Evolutionary conservation across 1,140 invertebrate species (phyloP), one percentile per base, ranked within the genome.

Genomic region (Gerris buenoi): DNA sequence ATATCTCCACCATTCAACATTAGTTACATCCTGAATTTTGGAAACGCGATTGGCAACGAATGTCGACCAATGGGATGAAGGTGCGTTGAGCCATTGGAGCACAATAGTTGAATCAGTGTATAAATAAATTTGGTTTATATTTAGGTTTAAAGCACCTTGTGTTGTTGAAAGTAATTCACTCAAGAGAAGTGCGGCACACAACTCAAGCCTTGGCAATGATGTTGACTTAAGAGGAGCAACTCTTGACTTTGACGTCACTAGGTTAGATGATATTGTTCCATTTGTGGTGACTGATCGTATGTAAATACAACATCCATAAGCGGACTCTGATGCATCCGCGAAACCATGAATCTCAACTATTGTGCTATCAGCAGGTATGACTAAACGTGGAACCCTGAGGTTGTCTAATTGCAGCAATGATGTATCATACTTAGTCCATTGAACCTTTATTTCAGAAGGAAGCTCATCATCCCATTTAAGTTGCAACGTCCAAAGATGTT

Each of bases 181-280:
- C 14, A 74, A 68, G 23, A 79, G 56, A 26, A 74, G 1, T 0
- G 77, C 73, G 18, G 67, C 72, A 23, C 72, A 73, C 23, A 77
- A 64, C 61, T 77, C 74, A 5, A 78, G 26, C 27, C 74, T 65
- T 1, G 76, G 75, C 2, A 77, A 63, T 0, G 75, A 72, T 10
- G 69, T 14, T 10, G 25, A 65, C 66, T 75, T 76, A 2, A 76
- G 26, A 0, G 75, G 76, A 1, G 75, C 75, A 2, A 78, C 74
- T 25, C 70, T 68, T 5, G 76, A 74, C 70, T 78, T 78, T 0
- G 74, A 69, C n/a, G 70, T 72, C 1, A 77, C 5, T 23, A 76
- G 65, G 13, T 71, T 65, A 1, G 68, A 58, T 18, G 62, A 26
- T 26, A 46, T 23, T 62, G 65, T 46, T n/a, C 58, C 64, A n/a